phyloP scores from a whole-genome alignment of 2,888 invertebrate species.

The Timema podura region DNA sequence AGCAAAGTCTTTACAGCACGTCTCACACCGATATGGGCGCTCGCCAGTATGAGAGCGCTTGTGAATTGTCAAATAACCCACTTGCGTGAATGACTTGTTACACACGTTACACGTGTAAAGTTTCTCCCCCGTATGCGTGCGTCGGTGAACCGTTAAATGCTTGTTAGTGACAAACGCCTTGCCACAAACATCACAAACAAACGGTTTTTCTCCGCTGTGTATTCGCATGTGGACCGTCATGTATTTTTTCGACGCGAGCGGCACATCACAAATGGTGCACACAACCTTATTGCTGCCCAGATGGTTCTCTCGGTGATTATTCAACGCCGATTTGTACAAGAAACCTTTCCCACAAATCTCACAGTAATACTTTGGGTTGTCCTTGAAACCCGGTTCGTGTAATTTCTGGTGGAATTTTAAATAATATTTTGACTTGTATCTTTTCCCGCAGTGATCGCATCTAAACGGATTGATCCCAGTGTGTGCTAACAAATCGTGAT shows the following conservation, averaged over 20 bases:
- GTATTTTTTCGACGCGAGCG: neutral
- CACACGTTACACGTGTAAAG: slow-evolving; percentile 40
- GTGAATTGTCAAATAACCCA: slow-evolving; percentile 57
- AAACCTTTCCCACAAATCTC: slow-evolving; percentile 37
- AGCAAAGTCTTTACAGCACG: slow-evolving; percentile 4
- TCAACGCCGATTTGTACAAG: slow-evolving; percentile 32
- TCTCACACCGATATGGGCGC: slow-evolving; percentile 52
- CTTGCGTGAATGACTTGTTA: slow-evolving; percentile 45
- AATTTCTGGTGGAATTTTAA: slow-evolving; percentile 37
- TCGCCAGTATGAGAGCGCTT: slow-evolving; percentile 58
- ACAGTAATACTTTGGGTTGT: slow-evolving; percentile 34
- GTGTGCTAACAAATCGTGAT: slow-evolving; percentile 57
- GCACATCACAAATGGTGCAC: slow-evolving; percentile 19
- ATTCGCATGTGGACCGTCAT: slow-evolving; percentile 16
- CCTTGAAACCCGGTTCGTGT: slow-evolving; percentile 35
- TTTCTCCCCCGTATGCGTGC: slow-evolving; percentile 38
- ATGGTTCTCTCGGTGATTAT: slow-evolving; percentile 31
- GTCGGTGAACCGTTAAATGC: slow-evolving; percentile 38
- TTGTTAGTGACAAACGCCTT: slow-evolving; percentile 38
- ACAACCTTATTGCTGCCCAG: slow-evolving; percentile 14
- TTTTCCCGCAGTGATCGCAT: slow-evolving; percentile 50
- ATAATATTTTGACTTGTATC: slow-evolving; percentile 39
- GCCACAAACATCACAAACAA: slow-evolving; percentile 36
- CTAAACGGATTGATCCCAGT: slow-evolving; percentile 51
- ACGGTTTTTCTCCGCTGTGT: slow-evolving; percentile 24